These are phyloP conservation scores for Antechinus stuartii DNA, from an alignment of 2,113 vertebrate species.

Conservation along the genomic window DNA sequence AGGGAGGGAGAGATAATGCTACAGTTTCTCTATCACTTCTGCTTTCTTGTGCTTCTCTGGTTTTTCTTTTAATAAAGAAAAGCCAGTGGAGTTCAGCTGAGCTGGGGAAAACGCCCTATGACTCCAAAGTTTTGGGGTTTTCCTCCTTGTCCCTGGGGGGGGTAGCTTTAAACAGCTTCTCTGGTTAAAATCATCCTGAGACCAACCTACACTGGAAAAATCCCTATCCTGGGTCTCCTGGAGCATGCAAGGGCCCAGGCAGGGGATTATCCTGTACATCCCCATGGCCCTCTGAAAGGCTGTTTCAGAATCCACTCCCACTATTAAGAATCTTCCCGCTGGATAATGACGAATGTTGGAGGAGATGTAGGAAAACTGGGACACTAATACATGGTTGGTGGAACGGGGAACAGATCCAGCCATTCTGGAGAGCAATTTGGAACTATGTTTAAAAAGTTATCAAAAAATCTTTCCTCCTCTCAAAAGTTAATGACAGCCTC, in stretches of 20 bases:
- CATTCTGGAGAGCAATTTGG: no score
- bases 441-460: no score
- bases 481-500: neutral
- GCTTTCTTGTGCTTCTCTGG: neutral
- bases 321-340: neutral
- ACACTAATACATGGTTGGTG: no score
- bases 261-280: neutral
- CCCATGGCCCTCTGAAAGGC: fast-evolving
- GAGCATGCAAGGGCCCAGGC: neutral
- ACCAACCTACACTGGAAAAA: neutral
- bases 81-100: neutral
- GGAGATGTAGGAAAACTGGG: no score
- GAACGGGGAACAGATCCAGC: no score
- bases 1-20: neutral
- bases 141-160: neutral
- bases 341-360: no score
- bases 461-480: neutral
- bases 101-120: neutral
- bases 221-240: neutral
- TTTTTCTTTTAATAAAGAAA: neutral
- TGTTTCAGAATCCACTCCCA: neutral
- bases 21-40: neutral
- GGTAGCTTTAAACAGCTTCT: neutral
- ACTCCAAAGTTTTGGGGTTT: neutral
- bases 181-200: neutral